These are phyloP conservation scores for Scolopax rusticola DNA, from an alignment of 2,797 vertebrate species.

Conservation along the genomic window DNA sequence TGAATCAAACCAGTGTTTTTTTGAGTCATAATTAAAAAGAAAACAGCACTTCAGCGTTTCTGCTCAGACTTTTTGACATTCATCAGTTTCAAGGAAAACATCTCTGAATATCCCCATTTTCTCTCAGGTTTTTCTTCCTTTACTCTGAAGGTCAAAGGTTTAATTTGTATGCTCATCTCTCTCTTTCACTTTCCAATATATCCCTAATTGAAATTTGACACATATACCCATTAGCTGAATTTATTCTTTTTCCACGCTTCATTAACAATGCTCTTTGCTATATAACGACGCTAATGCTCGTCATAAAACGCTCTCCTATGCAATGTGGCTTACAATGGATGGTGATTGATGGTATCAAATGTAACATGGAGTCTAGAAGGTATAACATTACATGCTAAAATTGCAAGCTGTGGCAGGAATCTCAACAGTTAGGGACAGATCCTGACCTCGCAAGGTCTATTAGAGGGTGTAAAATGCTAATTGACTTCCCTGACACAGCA, in stretches of 20 bases:
- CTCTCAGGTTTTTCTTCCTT: constrained; percentile 48
- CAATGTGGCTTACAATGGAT: constrained; percentile 69
- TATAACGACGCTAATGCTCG: constrained; percentile 75
- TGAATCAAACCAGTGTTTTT: neutral
- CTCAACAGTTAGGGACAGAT: constrained; percentile 3
- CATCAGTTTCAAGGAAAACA: neutral
- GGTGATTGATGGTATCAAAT: constrained; percentile 78
- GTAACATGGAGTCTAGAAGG: constrained; percentile 67
- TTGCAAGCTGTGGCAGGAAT: constrained; percentile 16
- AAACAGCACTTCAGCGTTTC: neutral
- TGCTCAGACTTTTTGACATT: neutral
- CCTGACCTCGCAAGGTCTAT: neutral
- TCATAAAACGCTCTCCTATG: constrained; percentile 79
- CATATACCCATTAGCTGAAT: constrained; percentile 83
- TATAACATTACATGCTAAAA: constrained; percentile 72
- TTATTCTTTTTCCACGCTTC: constrained; percentile 82
- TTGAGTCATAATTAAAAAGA: neutral
- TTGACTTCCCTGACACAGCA: neutral
- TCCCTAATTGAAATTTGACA: constrained; percentile 84
- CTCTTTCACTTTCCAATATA: constrained; percentile 73
- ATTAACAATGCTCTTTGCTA: constrained; percentile 83
- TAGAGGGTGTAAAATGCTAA: neutral
- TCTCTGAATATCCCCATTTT: constrained; percentile 57
- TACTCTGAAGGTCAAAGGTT: constrained; percentile 82
- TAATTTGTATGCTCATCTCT: constrained; percentile 76